phyloP scores from a whole-genome alignment of 2,113 vertebrate genomes.

The Leptosomus discolor region DNA sequence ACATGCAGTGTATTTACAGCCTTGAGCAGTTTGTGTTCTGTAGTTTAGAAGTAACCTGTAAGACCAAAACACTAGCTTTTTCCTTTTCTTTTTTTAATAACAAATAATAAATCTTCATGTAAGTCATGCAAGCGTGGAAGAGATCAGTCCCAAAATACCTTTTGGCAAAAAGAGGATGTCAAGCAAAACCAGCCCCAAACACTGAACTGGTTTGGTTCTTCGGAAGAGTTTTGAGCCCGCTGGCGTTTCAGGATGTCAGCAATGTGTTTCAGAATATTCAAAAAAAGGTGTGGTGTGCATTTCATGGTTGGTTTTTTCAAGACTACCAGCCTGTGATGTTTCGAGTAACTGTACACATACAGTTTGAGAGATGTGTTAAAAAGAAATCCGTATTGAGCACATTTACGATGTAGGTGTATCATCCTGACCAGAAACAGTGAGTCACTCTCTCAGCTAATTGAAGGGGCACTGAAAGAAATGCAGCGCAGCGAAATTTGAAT shows the following conservation, averaged over 20 bases:
- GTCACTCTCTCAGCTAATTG: not conserved
- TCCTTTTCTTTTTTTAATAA: not conserved
- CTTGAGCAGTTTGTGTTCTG: not conserved
- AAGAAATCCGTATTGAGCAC: fast-evolving
- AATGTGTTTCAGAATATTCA: not conserved
- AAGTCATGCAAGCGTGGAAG: not conserved
- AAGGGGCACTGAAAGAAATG: not conserved
- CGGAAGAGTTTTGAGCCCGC: not conserved
- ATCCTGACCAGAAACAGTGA: not conserved
- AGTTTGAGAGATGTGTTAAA: not conserved
- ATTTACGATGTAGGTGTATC: not conserved
- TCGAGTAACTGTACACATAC: not conserved
- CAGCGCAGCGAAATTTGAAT: not conserved
- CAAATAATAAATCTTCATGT: not conserved
- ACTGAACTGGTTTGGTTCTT: not conserved
- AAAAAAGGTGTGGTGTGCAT: not conserved
- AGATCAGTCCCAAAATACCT: not conserved
- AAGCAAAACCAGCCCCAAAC: not conserved
- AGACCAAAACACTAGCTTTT: not conserved
- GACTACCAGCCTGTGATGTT: not conserved
- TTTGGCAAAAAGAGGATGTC: not conserved
- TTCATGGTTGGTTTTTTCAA: not conserved
- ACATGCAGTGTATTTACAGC: not conserved
- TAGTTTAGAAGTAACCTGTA: not conserved
- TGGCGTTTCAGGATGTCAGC: not conserved